Percentiles rank a stretch among this genome's conserved stretches.
These are phyloP conservation scores for Notodonta ziczac DNA, from an alignment of 2,888 invertebrate genomes.

Conservation along the genomic window DNA sequence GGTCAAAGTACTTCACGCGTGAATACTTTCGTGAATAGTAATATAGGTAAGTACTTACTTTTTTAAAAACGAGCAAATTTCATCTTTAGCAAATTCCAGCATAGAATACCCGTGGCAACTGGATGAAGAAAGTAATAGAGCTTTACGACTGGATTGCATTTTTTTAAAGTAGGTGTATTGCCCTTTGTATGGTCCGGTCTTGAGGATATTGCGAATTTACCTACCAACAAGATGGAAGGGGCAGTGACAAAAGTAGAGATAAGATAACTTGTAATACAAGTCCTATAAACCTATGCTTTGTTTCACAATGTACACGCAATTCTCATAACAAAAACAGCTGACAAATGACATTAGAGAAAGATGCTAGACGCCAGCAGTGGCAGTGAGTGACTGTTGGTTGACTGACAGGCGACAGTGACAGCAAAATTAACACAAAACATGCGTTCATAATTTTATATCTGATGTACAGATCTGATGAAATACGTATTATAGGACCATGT, in stretches of 20 bases:
- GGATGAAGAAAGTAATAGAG: conserved; percentile 88
- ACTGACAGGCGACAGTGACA: no score
- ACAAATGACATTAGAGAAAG: no score
- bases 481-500: no score
- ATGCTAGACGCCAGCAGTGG: no score
- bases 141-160: conserved; percentile 66
- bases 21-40: neutral
- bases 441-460: no score
- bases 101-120: conserved; percentile 87
- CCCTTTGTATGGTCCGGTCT: conserved; percentile 10
- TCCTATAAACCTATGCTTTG: no score
- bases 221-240: no score
- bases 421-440: no score
- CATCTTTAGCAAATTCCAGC: conserved; percentile 87
- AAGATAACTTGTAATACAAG: neutral
- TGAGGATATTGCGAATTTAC: neutral
- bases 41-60: conserved; percentile 72
- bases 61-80: conserved; percentile 85
- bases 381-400: no score
- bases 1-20: neutral
- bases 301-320: no score
- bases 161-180: conserved; percentile 4
- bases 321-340: no score
- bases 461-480: no score
- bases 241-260: neutral